phyloP scores from a whole-genome alignment of 2,888 invertebrate genomes.

The Cephonodes hylas region DNA sequence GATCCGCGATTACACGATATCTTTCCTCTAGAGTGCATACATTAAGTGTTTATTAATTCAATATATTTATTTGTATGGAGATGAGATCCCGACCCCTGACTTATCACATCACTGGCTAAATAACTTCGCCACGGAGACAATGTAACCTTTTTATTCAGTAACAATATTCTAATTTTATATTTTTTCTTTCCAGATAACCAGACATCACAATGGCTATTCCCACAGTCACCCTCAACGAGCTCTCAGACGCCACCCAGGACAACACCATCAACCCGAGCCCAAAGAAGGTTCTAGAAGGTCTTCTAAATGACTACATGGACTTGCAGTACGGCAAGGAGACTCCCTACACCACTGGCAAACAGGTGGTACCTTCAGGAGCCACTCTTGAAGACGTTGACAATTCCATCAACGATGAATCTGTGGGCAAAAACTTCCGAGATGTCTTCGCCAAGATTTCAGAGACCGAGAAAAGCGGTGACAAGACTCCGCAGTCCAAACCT shows the following conservation, averaged over 20 bases:
- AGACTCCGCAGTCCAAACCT: conserved; percentile 51
- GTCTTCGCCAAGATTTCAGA: conserved; percentile 59
- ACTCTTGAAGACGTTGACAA: conserved; percentile 54
- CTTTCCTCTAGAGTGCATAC: too few relatives aligned
- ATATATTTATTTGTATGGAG: too few relatives aligned
- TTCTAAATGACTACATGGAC: conserved; percentile 71
- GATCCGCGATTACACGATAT: too few relatives aligned
- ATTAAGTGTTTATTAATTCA: too few relatives aligned
- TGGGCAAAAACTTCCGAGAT: conserved; percentile 52
- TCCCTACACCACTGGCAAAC: conserved; percentile 67
- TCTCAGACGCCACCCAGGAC: conserved; percentile 52
- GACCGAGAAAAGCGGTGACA: conserved; percentile 55
- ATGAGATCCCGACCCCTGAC: too few relatives aligned
- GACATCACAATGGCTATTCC: conserved; percentile 54
- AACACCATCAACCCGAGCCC: conserved; percentile 44
- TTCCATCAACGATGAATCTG: conserved; percentile 43
- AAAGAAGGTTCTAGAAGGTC: conserved; percentile 60
- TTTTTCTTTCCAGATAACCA: conserved; percentile 24
- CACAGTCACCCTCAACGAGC: conserved; percentile 54
- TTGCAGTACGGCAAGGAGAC: conserved; percentile 63
- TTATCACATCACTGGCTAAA: too few relatives aligned
- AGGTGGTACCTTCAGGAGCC: conserved; percentile 52
- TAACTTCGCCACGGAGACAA: too few relatives aligned
- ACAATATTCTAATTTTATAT: background rate
- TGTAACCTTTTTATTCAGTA: too few relatives aligned